Base-by-base conservation (phyloP, 2,888 invertebrate genomes). In the Brachynemurus nebulosus region DNA sequence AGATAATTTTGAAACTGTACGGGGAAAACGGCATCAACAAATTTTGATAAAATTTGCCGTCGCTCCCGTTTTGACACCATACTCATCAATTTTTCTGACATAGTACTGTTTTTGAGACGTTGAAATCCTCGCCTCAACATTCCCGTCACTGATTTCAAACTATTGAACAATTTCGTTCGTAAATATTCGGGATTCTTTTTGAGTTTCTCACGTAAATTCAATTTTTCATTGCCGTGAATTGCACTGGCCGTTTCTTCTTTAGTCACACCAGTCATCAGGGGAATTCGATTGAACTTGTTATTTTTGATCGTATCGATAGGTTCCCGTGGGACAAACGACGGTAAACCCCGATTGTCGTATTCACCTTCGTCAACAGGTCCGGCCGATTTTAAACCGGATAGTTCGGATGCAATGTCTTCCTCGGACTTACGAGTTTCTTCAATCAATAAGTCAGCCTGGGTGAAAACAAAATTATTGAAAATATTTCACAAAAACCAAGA, bases 181-280 rank as follows among this genome's bases (percentile, higher is more conserved):
- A 70, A 47, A 48, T 62, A 70, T 46, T 68, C 57, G 2, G 68
- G 65, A 46, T 65, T 52, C 1, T 54, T 55, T 40, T 54, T 54
- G n/a, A 69, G 50, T 53, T 64, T 65, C 2, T 57, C 51, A 20
- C 58, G 45, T 36, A 70, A 61, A 47, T 66, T 64, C 37, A 50
- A 58, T 58, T 56, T 61, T 46, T 57, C 61, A 43, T 57, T 55
- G 68, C 78, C 76, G 52, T 67, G 66, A 9, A 78, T 69, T 17
- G 76, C 77, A 16, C 69, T 66, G 2, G 73, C 70, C 0, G 83
- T 83, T 63, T 86, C 85, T 36, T 83, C 78, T 39, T 76, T 78
- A 1, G 77, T 74, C 2, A 82, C 78, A 1, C 86, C 86, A 0
- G 80, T 83, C 9, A 86, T 64, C 48, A 86, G 59, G 0, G 85